Percentiles rank a stretch among this genome's conserved stretches.
Conservation (phyloP, 2,888 invertebrate species). For the Calephelis perditalis region DNA sequence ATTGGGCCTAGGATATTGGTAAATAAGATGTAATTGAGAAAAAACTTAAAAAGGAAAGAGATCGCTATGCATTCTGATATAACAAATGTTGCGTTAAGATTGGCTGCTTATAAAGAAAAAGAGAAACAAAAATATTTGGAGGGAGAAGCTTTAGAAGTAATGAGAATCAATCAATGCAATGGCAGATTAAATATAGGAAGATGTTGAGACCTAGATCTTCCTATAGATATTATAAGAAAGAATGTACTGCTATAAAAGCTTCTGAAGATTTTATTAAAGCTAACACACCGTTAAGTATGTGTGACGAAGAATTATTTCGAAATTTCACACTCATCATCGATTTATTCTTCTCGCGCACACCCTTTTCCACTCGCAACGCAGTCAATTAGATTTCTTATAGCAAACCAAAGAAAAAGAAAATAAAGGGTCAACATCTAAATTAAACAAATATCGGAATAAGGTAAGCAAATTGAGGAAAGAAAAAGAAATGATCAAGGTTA, state of each 20-base stretch:
- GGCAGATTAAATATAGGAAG: not conserved
- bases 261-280: conserved; percentile 3
- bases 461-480: not conserved
- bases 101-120: conserved; percentile 2
- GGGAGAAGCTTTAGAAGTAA: not conserved
- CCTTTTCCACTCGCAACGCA: not conserved
- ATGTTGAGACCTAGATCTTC: not conserved
- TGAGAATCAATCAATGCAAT: not conserved
- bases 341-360: conserved; percentile 1
- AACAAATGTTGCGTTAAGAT: not conserved
- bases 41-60: not conserved
- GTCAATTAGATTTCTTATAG: not conserved
- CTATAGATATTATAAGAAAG: not conserved
- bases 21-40: not conserved
- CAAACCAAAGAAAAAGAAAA: too few species aligned
- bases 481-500: not conserved
- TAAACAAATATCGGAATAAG: not conserved
- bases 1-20: not conserved
- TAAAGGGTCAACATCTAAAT: not conserved
- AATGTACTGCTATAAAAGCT: not conserved
- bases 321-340: not conserved
- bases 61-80: not conserved
- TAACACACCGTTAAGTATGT: not conserved
- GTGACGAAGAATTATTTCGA: not conserved
- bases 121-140: not conserved